Base-by-base conservation (phyloP, 2,797 vertebrate species). In the Spheniscus humboldti region DNA sequence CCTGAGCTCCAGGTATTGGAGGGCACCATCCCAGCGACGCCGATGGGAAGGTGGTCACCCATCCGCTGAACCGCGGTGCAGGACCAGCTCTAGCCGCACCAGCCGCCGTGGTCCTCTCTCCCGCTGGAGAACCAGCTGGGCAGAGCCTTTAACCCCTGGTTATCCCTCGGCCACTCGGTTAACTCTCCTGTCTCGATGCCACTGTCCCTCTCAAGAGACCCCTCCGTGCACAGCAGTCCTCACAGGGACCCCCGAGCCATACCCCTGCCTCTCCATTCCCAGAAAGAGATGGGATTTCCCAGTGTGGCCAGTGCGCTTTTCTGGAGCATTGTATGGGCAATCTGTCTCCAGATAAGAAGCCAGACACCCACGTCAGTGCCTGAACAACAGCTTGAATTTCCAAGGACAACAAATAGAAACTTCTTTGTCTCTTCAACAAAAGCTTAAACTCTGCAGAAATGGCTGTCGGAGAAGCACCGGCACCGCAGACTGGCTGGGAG, bases 31-130 rank as follows among this genome's bases (percentile, higher is more conserved):
- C 37, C 73, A 7, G 37, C 0, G 1, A 13, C 22, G 4, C 50
- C n/a, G 45, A 18, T 15, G 63, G 68, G 59, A 43, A 39, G 25
- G 48, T 45, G 35, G 57, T 67, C 30, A 4, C 23, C 59, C 24
- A 6, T 16, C 39, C 2, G 3, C 68, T 72, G 41, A 45, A 6
- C 41, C 1, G 0, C n/a, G 57, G 30, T 45, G 53, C 27, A 30
- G 83, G 62, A 35, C 22, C 68, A 66, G 56, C 50, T 78, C 18
- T 47, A 74, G 56, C 50, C 4, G 0, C 60, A 20, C 13, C 37
- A 41, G 37, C 37, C 3, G 0, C 35, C 2, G 0, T 11, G 5
- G 19, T 72, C 53, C 53, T 77, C 69, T 80, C 33, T 75, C 16
- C 53, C 0, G 1, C 64, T 81, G 64, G 39, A 81, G 50, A 75